Conservation (phyloP, 2,113 vertebrate species). For the Lutjanus erythropterus region DNA sequence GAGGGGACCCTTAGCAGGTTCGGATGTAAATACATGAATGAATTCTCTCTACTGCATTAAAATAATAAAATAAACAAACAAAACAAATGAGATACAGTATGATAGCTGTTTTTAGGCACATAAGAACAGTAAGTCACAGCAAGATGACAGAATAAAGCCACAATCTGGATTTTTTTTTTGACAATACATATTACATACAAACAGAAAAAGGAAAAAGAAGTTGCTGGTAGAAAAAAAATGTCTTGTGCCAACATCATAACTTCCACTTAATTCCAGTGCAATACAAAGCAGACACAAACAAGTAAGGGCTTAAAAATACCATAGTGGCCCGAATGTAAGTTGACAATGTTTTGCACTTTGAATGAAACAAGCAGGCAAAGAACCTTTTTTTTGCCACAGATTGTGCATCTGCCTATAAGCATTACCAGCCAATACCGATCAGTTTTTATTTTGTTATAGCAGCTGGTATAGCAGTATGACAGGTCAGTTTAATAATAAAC, state of each 20-base stretch:
- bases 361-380: not conserved
- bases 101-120: constrained; percentile 72
- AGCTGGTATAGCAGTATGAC: too few relatives aligned
- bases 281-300: constrained; percentile 1
- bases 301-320: constrained; percentile 6
- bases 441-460: too few relatives aligned
- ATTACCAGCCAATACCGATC: too few relatives aligned
- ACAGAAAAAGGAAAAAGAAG: not conserved
- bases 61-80: constrained; percentile 25
- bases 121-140: constrained; percentile 69
- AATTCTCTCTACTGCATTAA: constrained; percentile 42
- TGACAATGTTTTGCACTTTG: not conserved
- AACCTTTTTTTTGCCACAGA: too few relatives aligned
- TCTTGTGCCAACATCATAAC: constrained; percentile 8
- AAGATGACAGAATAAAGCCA: constrained; percentile 61
- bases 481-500: too few relatives aligned
- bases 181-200: not conserved
- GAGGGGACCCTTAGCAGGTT: constrained; percentile 8
- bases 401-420: too few relatives aligned
- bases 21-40: constrained; percentile 17
- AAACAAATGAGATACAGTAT: constrained; percentile 46
- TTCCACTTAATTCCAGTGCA: constrained; percentile 26
- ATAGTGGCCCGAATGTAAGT: constrained; percentile 11
- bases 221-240: constrained; percentile 26
- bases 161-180: constrained; percentile 42